Base-by-base conservation (phyloP, 2,113 vertebrate genomes). In the Oplegnathus fasciatus region DNA sequence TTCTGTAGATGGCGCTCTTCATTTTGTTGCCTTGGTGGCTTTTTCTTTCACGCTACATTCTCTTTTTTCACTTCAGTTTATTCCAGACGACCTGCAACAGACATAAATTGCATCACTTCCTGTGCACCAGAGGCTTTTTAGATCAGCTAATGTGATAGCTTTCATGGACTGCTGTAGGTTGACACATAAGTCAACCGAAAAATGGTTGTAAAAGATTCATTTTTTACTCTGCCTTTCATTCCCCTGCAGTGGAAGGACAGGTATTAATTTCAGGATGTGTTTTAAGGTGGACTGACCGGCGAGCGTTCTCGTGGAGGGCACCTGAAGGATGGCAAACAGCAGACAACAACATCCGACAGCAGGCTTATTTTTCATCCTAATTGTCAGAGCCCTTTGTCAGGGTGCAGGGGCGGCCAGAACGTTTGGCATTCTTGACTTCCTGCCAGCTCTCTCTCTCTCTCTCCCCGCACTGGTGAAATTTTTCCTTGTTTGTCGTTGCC, bases 401-500 rank as follows among this genome's bases (percentile, higher is more conserved):
- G 95, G 91, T 40, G 83, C 57, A 18, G 94, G 93, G 93, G 93
- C 93, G 91, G 94, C 94, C 95, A 94, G 93, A 90, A 89, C 94
- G 65, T 95, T 96, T 95, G 96, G 95, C 95, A 95, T 95, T 91
- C 95, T 96, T 96, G 96, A 96, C 95, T 97, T 95, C 91, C 94
- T 95, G 96, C 85, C 92, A 92, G 28, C 61, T 83, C 73, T 32
- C 73, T 60, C 28, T 44, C 74, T 44, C 75, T 78, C 74, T 80
- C 72, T 69, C 48, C 26, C 46, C 1, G 5, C 37, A 2, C 80
- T 97, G 95, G 96, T 96, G 96, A 96, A 96, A 96, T 96, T 95
- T 95, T 95, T 72, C 93, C 94, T 88, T 96, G 96, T 97, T 97
- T 97, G 96, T 93, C 86, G 96, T 97, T 97, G 96, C 96, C 95